Evolutionary conservation across 1,140 invertebrate species (phyloP), one percentile per base, ranked within the genome.

Genomic region (Aphaenogaster rudis): DNA sequence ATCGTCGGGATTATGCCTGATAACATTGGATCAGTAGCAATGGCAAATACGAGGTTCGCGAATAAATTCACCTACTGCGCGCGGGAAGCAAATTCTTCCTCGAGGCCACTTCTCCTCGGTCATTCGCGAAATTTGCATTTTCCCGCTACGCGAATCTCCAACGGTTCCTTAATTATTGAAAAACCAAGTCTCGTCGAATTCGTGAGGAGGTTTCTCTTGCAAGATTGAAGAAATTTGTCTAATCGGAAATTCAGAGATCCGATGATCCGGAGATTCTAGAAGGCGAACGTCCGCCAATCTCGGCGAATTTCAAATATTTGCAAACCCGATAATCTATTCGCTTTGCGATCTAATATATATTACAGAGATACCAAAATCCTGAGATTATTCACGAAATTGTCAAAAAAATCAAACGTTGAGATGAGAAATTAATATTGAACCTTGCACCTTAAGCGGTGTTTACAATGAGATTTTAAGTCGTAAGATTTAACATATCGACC

Each of bases 191-290:
- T 33, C 78, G 48, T 69, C 67, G 79, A 72, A 81, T 81, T 36
- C 66, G 36, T 36, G 77, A 66, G 11, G 36, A 57, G 79, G 21
- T 71, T 71, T 81, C 66, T 54, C 48, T 28, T 81, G 36, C 54
- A 81, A 81, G 50, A 71, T 81, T 72, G 64, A 81, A 54, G 79
- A 81, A 69, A 81, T 81, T 81, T 57, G 50, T 71, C 66, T 81
- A 81, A 69, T 72, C 50, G 50, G 66, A 81, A 72, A 67, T 81
- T 71, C 59, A 81, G 66, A 81, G 66, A 81, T 71, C 66, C 36
- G 64, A 80, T 67, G 64, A 79, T 50, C 45, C 48, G 17, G 33
- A 67, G 66, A 45, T 81, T 59, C 66, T 45, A 6, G 28, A 72
- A 45, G 2, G 61, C 21, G 48, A 80, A 21, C 39, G 21, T 28